Evolutionary conservation across 1,140 invertebrate species (phyloP).

Genomic region (Belonocnema kinseyi): DNA sequence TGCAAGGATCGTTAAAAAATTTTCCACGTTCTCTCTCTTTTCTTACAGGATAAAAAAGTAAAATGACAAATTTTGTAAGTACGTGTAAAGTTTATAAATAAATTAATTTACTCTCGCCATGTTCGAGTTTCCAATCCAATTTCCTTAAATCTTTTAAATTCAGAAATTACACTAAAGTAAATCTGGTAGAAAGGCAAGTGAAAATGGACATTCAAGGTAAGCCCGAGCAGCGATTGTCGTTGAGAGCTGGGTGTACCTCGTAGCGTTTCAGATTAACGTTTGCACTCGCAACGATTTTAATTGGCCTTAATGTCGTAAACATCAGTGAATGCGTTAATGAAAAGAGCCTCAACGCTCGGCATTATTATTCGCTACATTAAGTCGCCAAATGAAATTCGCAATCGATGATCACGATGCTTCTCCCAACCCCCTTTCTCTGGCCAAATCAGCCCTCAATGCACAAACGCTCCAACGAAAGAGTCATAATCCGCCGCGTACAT

Average conservation of each 20-base stretch:
- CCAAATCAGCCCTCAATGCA: slow-evolving; percentile 41
- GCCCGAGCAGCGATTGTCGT: slow-evolving; percentile 5
- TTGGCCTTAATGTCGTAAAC: slow-evolving; percentile 71
- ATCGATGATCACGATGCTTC: slow-evolving; percentile 65
- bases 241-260: slow-evolving; percentile 46
- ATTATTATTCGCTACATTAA: slow-evolving; percentile 74
- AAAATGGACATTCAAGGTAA: slow-evolving; percentile 7
- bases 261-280: slow-evolving; percentile 65
- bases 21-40: too few species aligned
- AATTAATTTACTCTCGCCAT: too few species aligned
- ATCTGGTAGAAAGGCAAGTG: slow-evolving; percentile 6
- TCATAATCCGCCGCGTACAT: slow-evolving; percentile 60
- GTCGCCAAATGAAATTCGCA: slow-evolving; percentile 72
- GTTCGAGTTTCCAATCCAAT: too few species aligned
- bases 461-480: slow-evolving; percentile 62
- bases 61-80: too few species aligned
- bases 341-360: slow-evolving; percentile 65
- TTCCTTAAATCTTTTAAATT: too few species aligned
- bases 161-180: background rate
- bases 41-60: too few species aligned
- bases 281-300: slow-evolving; percentile 65
- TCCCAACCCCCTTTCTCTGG: background rate
- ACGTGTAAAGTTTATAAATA: too few species aligned
- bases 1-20: too few species aligned
- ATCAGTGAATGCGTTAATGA: slow-evolving; percentile 65